These are phyloP conservation scores for Halocynthia roretzi DNA, from an alignment of 23 tunicate species.

Conservation along the genomic window DNA sequence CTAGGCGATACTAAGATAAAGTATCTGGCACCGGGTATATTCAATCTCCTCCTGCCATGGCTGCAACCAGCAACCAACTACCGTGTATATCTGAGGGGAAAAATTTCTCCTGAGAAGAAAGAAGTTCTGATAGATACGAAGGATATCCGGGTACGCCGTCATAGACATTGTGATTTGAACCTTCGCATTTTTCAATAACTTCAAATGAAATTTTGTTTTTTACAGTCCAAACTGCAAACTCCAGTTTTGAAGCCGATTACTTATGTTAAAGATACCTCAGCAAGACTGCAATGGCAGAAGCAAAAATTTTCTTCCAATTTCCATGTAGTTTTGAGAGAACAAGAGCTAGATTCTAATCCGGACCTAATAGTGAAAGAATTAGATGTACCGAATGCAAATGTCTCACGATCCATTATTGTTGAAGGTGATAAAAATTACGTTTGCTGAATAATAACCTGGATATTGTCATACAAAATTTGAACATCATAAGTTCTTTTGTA, in stretches of 20 bases:
- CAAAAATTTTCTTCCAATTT: not conserved
- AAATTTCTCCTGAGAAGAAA: not conserved
- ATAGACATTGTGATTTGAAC: too few relatives aligned
- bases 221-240: not conserved
- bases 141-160: too few relatives aligned
- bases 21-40: not conserved
- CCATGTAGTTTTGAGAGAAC: not conserved
- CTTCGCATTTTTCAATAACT: too few relatives aligned
- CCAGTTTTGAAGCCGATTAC: conserved; percentile 3
- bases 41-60: not conserved
- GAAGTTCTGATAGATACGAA: not conserved
- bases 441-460: not conserved
- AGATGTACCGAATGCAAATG: not conserved
- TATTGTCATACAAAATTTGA: not conserved
- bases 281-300: not conserved
- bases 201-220: too few relatives aligned
- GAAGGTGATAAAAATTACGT: not conserved
- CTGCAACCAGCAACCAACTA: conserved; percentile 5
- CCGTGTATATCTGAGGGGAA: not conserved
- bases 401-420: not conserved
- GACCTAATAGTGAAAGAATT: not conserved
- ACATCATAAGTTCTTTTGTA: not conserved
- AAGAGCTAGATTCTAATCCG: not conserved
- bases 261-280: not conserved
- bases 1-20: not conserved